A percentile compares a stretch with the other conserved stretches of the same genome.
Evolutionary conservation across 2,888 invertebrate species (phyloP).

Genomic region (Sarcophaga carnaria): DNA sequence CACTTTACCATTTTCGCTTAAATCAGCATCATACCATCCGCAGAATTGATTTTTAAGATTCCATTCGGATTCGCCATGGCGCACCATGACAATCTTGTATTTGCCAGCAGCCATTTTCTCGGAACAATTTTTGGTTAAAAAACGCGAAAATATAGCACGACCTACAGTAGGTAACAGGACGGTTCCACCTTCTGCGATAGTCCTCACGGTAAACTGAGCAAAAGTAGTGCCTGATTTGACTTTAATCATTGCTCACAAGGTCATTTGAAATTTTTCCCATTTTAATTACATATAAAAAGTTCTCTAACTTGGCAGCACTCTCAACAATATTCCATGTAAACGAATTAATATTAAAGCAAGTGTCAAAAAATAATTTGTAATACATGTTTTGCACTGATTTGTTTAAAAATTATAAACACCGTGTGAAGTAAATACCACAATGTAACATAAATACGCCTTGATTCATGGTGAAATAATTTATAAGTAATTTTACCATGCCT

Average conservation of each 20-base stretch:
- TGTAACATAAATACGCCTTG: too few relatives aligned
- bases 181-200: neutral
- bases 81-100: conserved; percentile 88
- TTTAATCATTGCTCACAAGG: conserved; percentile 73
- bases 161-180: neutral
- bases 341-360: too few relatives aligned
- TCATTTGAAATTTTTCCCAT: conserved; percentile 67
- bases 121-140: conserved; percentile 18
- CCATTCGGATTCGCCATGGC: conserved; percentile 91
- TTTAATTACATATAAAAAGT: neutral
- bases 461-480: too few relatives aligned
- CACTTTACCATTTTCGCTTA: conserved; percentile 86
- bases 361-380: too few relatives aligned
- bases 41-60: conserved; percentile 89
- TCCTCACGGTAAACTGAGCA: conserved; percentile 10
- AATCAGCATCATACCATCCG: conserved; percentile 88
- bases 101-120: conserved; percentile 81
- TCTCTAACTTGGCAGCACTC: conserved; percentile 52
- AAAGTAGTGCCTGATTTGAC: conserved; percentile 72
- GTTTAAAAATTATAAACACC: too few relatives aligned
- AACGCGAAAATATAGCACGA: conserved; percentile 13
- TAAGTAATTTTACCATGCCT: too few relatives aligned
- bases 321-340: neutral
- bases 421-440: too few relatives aligned
- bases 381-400: too few relatives aligned